Percentiles rank a stretch among this genome's conserved stretches.
phyloP scores from a whole-genome alignment of 2,888 invertebrate species.

The Eilema depressum region DNA sequence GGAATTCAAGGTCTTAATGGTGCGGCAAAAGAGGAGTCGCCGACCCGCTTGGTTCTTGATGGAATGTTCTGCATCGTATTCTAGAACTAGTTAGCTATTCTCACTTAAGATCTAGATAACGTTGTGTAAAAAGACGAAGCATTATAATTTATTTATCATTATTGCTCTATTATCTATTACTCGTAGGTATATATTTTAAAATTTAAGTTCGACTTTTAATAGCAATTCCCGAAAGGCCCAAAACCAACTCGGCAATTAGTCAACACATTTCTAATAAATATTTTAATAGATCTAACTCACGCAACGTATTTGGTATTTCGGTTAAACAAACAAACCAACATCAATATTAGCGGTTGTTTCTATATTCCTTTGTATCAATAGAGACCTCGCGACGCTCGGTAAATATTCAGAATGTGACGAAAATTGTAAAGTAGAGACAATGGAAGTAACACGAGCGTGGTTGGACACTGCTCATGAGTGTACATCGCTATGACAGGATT shows the following conservation, averaged over 20 bases:
- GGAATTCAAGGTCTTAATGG: too few relatives aligned
- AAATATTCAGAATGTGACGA: slow-evolving; percentile 47
- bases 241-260: slow-evolving; percentile 2
- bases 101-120: too few relatives aligned
- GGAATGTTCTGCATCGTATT: too few relatives aligned
- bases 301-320: slow-evolving; percentile 41
- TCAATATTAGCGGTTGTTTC: slow-evolving; percentile 47
- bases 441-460: slow-evolving; percentile 25
- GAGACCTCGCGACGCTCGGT: slow-evolving; percentile 40
- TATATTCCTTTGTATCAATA: slow-evolving; percentile 53
- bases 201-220: not conserved
- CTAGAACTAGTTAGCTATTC: too few relatives aligned
- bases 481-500: too few relatives aligned
- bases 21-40: too few relatives aligned
- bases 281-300: slow-evolving; percentile 41
- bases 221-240: slow-evolving; percentile 6
- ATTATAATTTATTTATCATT: too few relatives aligned
- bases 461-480: not conserved
- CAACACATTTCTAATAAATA: slow-evolving; percentile 28
- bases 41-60: too few relatives aligned
- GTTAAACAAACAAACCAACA: slow-evolving; percentile 39
- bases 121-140: too few relatives aligned
- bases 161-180: not conserved
- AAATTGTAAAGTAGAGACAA: not conserved
- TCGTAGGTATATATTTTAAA: not conserved